Base-by-base conservation (phyloP, 2,797 vertebrate genomes). In the Diplodus puntazzo region DNA sequence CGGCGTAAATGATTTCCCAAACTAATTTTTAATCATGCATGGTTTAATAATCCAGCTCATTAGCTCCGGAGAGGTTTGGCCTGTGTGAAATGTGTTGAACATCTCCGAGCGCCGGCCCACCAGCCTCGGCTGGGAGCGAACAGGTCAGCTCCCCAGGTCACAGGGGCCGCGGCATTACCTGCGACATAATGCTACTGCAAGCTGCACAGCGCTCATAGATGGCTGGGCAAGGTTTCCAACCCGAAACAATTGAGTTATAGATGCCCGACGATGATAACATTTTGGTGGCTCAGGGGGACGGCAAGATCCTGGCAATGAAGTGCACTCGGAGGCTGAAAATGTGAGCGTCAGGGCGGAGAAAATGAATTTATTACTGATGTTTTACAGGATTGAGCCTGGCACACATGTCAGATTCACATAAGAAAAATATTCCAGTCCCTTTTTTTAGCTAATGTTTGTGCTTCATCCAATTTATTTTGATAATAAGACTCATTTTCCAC, bases 81-180 rank as follows among this genome's bases (percentile, higher is more conserved):
- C 8, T 2, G 59, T 23, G 55, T 49, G 49, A 48, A 69, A 66
- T 34, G 20, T 74, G 57, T 59, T 39, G 27, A 57, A 48, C 55
- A 53, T 65, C 46, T 46, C 2, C 11, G 58, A 68, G 55, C n/a
- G 39, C 60, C 77, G 1, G 72, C 74, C 73, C 85, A 84, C 82
- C 84, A 69, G 78, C 64, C 25, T 18, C 60, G 42, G 49, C 78
- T 72, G 83, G 71, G 86, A 77, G 57, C 67, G 82, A 72, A 52
- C 64, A 70, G 90, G 89, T 88, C 92, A 79, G 61, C 69, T 83
- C 76, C 79, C 68, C 11, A 43, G 90, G 91, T 91, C 75, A 85
- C 46, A 30, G 71, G 75, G 77, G 79, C 76, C 72, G 25, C 0
- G 70, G 87, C 61, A 1, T 83, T 79, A 89, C 86, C 85, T 91